Conservation (phyloP, 2,113 vertebrate genomes). For the Tiliqua scincoides region DNA sequence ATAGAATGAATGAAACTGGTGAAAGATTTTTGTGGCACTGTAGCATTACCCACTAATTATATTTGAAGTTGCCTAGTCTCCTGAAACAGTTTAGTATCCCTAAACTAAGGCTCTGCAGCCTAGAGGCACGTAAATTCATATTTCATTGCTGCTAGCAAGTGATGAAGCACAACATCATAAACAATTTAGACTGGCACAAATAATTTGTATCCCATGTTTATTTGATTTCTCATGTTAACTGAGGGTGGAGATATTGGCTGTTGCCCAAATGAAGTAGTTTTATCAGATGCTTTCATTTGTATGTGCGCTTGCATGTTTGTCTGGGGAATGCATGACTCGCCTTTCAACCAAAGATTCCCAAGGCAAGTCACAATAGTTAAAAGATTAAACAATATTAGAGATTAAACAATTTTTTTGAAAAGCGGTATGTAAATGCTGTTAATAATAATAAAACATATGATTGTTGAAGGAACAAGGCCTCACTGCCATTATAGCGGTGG, state of each 20-base stretch:
- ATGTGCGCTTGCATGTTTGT: too few species aligned
- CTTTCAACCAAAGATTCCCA: not conserved
- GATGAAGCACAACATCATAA: not conserved
- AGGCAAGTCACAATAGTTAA: not conserved
- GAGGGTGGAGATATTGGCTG: not conserved
- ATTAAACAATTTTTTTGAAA: too few species aligned
- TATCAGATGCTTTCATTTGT: not conserved
- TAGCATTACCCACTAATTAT: not conserved
- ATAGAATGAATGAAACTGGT: not conserved
- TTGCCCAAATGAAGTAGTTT: not conserved
- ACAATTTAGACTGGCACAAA: not conserved
- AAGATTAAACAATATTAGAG: not conserved
- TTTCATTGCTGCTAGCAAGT: not conserved
- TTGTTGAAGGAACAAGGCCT: too few species aligned
- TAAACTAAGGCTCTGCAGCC: rapidly evolving
- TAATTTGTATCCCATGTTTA: not conserved
- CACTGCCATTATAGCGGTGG: too few species aligned
- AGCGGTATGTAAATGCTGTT: too few species aligned
- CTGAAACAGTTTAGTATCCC: not conserved
- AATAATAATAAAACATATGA: not conserved
- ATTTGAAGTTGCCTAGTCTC: slow-evolving; percentile 1
- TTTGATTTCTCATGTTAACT: not conserved
- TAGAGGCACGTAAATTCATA: not conserved
- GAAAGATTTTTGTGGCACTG: slow-evolving; percentile 4
- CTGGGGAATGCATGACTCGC: not conserved